Evolutionary conservation across 2,797 vertebrate species (phyloP).

Genomic region (Pristis pectinata): DNA sequence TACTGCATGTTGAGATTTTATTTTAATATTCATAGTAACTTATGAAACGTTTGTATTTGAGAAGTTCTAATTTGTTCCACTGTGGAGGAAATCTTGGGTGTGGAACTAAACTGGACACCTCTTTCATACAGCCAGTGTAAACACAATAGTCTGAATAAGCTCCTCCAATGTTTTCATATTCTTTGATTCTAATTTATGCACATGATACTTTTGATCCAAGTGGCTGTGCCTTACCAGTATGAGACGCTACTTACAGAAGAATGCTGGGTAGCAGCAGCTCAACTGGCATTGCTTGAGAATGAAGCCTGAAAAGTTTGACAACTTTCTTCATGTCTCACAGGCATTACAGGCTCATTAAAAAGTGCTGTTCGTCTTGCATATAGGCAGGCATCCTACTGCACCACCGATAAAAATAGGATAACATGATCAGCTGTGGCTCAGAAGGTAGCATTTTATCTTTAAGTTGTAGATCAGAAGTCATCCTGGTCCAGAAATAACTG

Average conservation of each 20-base stretch:
- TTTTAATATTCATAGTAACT: neutral
- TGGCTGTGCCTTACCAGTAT: neutral
- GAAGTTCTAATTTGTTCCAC: neutral
- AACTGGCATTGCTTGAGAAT: neutral
- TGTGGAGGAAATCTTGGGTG: neutral
- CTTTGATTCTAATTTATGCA: neutral
- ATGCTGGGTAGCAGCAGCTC: neutral
- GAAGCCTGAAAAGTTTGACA: neutral
- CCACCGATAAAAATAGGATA: too few relatives aligned
- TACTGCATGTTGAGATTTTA: neutral
- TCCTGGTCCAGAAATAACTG: too few relatives aligned
- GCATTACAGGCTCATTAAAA: neutral
- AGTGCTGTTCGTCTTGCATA: neutral
- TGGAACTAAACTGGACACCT: neutral
- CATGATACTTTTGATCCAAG: neutral
- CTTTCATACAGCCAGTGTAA: neutral
- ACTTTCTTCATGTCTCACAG: neutral
- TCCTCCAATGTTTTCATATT: neutral
- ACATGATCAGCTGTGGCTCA: too few relatives aligned
- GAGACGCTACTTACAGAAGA: neutral
- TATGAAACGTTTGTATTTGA: neutral
- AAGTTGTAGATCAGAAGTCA: too few relatives aligned
- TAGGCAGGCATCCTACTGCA: too few relatives aligned
- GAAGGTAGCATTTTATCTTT: too few relatives aligned
- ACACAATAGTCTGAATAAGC: neutral